These are phyloP conservation scores for Tenebrosternarchus preto DNA, from an alignment of 2,113 vertebrate species.

Conservation along the genomic window DNA sequence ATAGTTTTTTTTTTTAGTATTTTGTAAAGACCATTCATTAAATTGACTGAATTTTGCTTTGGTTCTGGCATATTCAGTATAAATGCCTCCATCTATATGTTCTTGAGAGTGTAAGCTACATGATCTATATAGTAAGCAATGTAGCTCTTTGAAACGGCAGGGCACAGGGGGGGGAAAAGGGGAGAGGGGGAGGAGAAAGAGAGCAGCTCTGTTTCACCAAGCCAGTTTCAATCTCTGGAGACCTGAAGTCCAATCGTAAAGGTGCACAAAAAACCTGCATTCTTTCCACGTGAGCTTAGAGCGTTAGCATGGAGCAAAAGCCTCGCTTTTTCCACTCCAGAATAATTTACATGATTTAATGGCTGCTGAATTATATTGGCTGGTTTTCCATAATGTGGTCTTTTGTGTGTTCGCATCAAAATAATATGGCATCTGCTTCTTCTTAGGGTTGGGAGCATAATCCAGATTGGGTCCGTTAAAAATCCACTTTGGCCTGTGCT, in stretches of 20 bases:
- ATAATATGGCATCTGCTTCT: conserved; percentile 18
- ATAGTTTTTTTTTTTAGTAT: neutral
- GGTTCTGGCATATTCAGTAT: neutral
- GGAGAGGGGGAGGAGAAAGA: neutral
- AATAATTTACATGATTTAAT: conserved; percentile 36
- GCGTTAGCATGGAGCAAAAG: neutral
- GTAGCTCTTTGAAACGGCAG: neutral
- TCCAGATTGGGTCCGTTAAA: neutral
- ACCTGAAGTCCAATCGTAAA: conserved; percentile 38
- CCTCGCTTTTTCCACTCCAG: conserved; percentile 13
- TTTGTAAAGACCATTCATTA: neutral
- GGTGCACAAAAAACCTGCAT: conserved; percentile 41
- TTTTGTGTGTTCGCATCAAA: conserved; percentile 32
- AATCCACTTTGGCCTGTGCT: neutral
- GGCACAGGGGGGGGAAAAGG: neutral
- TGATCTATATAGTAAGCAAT: neutral
- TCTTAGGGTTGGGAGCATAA: conserved; percentile 8
- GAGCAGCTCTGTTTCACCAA: conserved; percentile 16
- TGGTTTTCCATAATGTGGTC: conserved; percentile 13
- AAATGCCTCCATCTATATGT: neutral
- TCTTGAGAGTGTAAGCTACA: neutral
- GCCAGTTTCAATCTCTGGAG: conserved; percentile 26
- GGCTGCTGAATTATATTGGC: conserved; percentile 3
- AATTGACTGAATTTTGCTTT: neutral
- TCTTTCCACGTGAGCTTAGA: conserved; percentile 40